These are phyloP conservation scores for Agapostemon virescens DNA, from an alignment of 2,888 invertebrate species.

Conservation along the genomic window DNA sequence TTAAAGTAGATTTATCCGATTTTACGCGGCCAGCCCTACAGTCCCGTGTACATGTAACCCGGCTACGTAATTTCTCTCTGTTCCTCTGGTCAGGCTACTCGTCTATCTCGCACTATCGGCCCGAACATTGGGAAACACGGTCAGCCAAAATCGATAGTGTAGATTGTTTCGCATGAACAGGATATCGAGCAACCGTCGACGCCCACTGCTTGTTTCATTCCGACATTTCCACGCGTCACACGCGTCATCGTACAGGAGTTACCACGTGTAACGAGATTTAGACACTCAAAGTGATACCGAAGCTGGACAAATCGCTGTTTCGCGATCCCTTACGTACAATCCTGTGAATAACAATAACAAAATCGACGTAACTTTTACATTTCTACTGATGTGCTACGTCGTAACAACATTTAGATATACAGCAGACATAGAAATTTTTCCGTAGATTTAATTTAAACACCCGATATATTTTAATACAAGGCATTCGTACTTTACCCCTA, in stretches of 20 bases:
- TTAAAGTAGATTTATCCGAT: constrained; percentile 48
- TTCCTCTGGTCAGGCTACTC: background rate
- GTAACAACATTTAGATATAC: too few species aligned
- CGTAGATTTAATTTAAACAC: too few species aligned
- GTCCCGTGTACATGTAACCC: background rate
- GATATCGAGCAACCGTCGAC: constrained; percentile 47
- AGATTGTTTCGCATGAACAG: constrained; percentile 50
- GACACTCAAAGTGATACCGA: background rate
- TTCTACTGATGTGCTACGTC: too few species aligned
- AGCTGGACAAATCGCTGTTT: background rate
- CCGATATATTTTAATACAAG: too few species aligned
- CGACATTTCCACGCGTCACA: constrained; percentile 25
- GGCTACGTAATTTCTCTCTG: constrained; percentile 3
- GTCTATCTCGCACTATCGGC: constrained; percentile 1
- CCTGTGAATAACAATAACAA: too few species aligned
- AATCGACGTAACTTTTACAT: too few species aligned
- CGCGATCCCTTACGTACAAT: background rate
- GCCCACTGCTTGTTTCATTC: constrained; percentile 39
- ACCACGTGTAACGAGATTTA: background rate
- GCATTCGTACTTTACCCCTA: too few species aligned
- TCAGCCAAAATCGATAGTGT: constrained; percentile 54
- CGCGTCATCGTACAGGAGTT: constrained; percentile 35
- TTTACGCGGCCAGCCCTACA: constrained; percentile 12
- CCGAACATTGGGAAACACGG: constrained; percentile 28
- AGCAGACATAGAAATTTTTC: too few species aligned